Conservation (phyloP, 2,113 vertebrate species). For the Rhinolophus ferrumequinum region DNA sequence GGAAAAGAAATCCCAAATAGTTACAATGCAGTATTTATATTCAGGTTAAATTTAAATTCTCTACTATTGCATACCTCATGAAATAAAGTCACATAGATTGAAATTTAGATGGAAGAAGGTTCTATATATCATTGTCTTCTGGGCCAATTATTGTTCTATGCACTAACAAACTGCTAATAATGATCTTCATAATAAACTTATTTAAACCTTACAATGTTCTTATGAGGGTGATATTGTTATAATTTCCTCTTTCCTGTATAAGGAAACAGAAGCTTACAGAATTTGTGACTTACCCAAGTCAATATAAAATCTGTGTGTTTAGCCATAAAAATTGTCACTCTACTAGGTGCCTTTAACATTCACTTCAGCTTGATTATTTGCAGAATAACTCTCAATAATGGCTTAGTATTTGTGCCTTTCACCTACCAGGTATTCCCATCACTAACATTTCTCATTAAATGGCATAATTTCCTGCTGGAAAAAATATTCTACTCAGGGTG, state of each 20-base stretch:
- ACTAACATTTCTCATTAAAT: background rate
- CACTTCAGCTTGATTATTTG: background rate
- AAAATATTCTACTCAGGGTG: background rate
- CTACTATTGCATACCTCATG: background rate
- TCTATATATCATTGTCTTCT: background rate
- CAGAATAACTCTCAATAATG: background rate
- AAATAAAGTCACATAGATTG: background rate
- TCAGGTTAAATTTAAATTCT: background rate
- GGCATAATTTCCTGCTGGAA: background rate
- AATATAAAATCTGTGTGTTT: background rate
- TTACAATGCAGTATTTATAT: background rate
- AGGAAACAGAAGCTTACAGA: background rate
- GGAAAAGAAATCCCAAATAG: background rate
- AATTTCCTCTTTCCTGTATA: background rate
- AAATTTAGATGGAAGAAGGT: background rate
- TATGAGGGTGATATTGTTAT: background rate
- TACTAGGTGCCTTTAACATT: background rate
- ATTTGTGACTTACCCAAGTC: background rate
- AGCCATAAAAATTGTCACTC: background rate
- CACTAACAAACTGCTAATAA: background rate
- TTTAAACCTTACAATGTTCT: background rate
- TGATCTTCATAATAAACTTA: background rate
- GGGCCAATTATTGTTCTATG: background rate
- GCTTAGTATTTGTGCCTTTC: background rate
- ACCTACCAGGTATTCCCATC: background rate